phyloP scores from a whole-genome alignment of 2,113 vertebrate genomes.

The Globicephala melas region DNA sequence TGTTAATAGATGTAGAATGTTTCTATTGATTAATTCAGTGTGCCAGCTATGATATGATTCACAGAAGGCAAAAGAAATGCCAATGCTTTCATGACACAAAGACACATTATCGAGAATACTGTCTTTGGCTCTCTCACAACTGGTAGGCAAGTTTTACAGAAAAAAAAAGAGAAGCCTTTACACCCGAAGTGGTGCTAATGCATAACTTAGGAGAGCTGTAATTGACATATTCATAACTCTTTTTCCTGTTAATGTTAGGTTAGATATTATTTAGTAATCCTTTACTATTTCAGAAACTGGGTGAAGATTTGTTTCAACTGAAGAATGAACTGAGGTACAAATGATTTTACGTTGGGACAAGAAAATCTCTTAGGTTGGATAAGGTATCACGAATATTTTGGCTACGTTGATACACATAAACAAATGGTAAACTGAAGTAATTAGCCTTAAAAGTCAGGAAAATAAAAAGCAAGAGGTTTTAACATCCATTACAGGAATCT shows the following conservation, averaged over 20 bases:
- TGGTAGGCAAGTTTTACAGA: neutral
- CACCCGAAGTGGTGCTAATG: neutral
- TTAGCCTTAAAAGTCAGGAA: constrained; percentile 5
- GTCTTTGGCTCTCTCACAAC: neutral
- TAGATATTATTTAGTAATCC: constrained; percentile 27
- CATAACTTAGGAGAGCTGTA: neutral
- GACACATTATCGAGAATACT: neutral
- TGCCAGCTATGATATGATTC: neutral
- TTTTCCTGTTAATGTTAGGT: neutral
- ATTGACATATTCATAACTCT: neutral
- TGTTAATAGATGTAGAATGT: constrained; percentile 29
- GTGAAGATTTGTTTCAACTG: neutral
- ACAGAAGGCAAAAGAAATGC: neutral
- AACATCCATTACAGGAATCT: neutral
- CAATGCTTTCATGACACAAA: neutral
- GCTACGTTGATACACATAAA: neutral
- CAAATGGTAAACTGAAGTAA: constrained; percentile 10
- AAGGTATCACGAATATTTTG: neutral
- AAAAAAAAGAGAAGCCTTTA: neutral
- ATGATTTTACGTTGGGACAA: neutral
- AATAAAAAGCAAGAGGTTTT: constrained; percentile 11
- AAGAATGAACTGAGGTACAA: neutral
- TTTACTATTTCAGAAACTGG: neutral
- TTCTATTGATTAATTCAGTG: constrained; percentile 43
- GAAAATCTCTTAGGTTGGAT: neutral